Conservation (phyloP, 2,113 vertebrate species). For the Ictidomys tridecemlineatus region DNA sequence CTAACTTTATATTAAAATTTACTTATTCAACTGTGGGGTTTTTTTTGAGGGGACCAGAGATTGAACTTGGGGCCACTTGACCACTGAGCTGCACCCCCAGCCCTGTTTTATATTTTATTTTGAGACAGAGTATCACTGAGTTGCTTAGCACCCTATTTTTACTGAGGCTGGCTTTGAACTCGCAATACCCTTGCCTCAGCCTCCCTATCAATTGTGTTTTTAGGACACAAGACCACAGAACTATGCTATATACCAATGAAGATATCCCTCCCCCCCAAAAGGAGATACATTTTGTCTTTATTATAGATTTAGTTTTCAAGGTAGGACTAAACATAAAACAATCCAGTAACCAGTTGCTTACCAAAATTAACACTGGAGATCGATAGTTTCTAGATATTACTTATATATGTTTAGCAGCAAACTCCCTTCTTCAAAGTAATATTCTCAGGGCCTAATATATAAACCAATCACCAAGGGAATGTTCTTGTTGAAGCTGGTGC, state of each 20-base stretch:
- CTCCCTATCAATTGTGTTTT: background rate
- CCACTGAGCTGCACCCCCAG: too few relatives aligned
- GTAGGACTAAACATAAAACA: background rate
- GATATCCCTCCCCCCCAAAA: background rate
- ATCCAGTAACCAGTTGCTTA: background rate
- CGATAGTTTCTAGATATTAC: background rate
- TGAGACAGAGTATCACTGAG: too few relatives aligned
- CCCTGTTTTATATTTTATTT: too few relatives aligned
- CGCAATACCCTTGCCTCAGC: too few relatives aligned
- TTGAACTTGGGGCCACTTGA: too few relatives aligned
- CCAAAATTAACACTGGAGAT: background rate
- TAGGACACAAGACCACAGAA: background rate
- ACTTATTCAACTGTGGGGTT: background rate
- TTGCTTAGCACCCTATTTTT: too few relatives aligned
- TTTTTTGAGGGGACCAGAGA: too few relatives aligned
- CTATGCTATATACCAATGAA: background rate
- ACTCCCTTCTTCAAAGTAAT: background rate
- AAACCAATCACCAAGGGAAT: background rate
- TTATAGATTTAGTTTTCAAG: background rate
- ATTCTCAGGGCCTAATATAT: background rate
- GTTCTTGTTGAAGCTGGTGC: background rate
- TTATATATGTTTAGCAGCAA: background rate
- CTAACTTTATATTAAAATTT: background rate
- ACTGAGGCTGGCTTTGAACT: too few relatives aligned
- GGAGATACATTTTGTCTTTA: background rate